phyloP scores from a whole-genome alignment of 2,888 invertebrate species.

The Meteorus colon region DNA sequence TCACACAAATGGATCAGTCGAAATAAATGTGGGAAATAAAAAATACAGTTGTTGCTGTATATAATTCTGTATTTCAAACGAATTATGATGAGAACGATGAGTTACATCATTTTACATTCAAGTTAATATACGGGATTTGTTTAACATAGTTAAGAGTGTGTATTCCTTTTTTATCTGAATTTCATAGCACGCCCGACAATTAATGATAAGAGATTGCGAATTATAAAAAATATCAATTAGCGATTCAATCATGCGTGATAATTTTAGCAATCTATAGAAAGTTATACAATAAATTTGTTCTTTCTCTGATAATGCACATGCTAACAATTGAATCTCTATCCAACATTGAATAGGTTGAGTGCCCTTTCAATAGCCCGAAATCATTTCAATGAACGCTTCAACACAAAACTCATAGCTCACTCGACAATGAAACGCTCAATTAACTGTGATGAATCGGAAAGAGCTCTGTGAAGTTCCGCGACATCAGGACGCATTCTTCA shows the following conservation, averaged over 20 bases:
- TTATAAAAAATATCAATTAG: background rate
- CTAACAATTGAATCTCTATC: conserved; percentile 31
- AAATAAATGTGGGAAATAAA: too few relatives aligned
- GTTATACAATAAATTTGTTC: background rate
- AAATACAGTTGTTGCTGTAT: conserved; percentile 46
- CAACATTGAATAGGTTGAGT: background rate
- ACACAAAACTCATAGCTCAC: conserved; percentile 56
- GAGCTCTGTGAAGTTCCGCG: conserved; percentile 41
- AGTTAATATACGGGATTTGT: too few relatives aligned
- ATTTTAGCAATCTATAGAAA: background rate
- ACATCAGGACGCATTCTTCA: conserved; percentile 5
- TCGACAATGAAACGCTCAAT: conserved; percentile 59
- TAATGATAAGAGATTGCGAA: background rate
- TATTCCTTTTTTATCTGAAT: background rate
- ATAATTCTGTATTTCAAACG: conserved; percentile 17
- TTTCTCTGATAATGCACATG: background rate
- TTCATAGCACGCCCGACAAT: background rate
- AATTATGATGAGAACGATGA: too few relatives aligned
- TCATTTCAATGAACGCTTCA: conserved; percentile 61
- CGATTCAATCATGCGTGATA: background rate
- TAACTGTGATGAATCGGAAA: conserved; percentile 56
- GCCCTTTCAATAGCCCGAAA: conserved; percentile 54
- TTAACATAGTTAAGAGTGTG: background rate
- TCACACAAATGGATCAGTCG: conserved; percentile 34
- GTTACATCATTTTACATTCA: too few relatives aligned